Evolutionary conservation across 2,113 vertebrate species (phyloP), one percentile per base, ranked within the genome.

Genomic region (Corvus moneduloides): DNA sequence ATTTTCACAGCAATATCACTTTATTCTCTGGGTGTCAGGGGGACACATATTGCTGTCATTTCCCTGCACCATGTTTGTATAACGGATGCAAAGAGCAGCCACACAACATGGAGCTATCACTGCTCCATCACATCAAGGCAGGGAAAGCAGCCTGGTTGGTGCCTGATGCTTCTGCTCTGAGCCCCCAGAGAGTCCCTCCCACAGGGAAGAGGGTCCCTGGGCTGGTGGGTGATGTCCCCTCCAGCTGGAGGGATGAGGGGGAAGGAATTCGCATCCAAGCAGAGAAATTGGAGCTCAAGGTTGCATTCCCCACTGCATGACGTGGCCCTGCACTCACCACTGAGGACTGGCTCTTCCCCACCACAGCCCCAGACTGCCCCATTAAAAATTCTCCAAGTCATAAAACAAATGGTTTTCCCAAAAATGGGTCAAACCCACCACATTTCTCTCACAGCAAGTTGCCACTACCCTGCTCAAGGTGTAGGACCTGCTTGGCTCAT

Each of bases 1-100:
- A 89, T 96, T 97, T 96, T 95, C 93, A 52, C 95, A 94, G 96
- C 91, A 85, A 85, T 94, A 92, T 69, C 69, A 7, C 63, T 82
- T 68, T 33, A 27, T 87, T 93, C 90, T 41, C 51, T 1, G 71
- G 77, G 95, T 96, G 95, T 87, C 96, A 95, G 77, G 74, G 86
- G 96, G 82, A 89, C 92, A 76, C 54, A 56, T 51, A 73, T 89
- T 94, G 94, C 91, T 95, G 89, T 95, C 95, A 73, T 51, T 24
- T 84, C 74, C 67, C 77, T 0, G 2, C 0, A 0, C 87, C 37
- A 10, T 75, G 77, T 94, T 89, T 62, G 89, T 79, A 2, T 32
- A 82, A 73, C 6, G 18, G 73, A 64, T 62, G 64, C 90, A 59
- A 95, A 84, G 88, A 95, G 88, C 73, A 80, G 90, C 58, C 32